A percentile compares a stretch with the other conserved stretches of the same genome.
phyloP scores from a whole-genome alignment of 1,140 invertebrate genomes.

The Nymphalis io region DNA sequence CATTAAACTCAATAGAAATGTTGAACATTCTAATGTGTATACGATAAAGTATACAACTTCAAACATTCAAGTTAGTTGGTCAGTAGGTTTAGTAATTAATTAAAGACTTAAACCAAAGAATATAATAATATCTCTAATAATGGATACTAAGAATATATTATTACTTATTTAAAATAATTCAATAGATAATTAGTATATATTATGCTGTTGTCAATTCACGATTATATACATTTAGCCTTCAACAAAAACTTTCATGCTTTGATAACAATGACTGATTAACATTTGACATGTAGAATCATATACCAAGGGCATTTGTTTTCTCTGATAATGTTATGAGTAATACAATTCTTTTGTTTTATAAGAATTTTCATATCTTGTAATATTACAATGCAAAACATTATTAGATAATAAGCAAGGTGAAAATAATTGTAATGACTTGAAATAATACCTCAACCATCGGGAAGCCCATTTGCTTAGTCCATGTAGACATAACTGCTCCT shows the following conservation, averaged over 20 bases:
- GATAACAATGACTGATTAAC: slow-evolving; percentile 13
- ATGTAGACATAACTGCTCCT: slow-evolving; percentile 94
- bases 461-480: slow-evolving; percentile 97
- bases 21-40: background rate
- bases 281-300: background rate
- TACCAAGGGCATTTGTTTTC: background rate
- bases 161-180: no score
- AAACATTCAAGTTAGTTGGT: no score
- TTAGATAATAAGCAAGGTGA: background rate
- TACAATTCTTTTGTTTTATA: background rate
- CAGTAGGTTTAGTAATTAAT: no score
- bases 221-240: background rate
- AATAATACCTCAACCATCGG: slow-evolving; percentile 83
- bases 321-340: background rate
- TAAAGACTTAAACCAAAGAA: no score
- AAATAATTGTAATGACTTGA: background rate
- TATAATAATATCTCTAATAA: no score
- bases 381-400: no score
- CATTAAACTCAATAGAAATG: background rate
- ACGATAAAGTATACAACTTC: background rate
- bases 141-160: no score
- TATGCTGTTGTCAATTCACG: background rate
- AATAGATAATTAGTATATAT: background rate
- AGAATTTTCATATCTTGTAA: background rate
- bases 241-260: slow-evolving; percentile 4